Percentiles rank a stretch among this genome's conserved stretches.
Conservation (phyloP, 2,888 invertebrate genomes). For the Campoplex nolae region DNA sequence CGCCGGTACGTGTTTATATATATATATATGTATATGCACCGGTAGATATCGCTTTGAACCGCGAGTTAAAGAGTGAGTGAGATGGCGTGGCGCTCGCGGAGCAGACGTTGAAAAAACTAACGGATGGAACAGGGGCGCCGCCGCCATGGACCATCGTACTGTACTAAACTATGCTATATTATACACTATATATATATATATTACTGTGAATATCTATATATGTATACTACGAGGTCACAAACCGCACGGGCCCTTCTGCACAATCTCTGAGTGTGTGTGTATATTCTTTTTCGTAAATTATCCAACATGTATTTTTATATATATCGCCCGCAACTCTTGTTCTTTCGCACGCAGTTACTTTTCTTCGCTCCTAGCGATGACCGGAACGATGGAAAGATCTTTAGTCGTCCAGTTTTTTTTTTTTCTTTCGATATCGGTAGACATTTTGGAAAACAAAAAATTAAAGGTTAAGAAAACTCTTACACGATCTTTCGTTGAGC, state of each 20-base stretch:
- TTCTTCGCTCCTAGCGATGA: conserved; percentile 17
- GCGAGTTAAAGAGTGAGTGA: conserved; percentile 36
- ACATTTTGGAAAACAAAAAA: not conserved
- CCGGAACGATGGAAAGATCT: not conserved
- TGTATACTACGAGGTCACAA: conserved; percentile 58
- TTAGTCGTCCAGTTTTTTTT: not conserved
- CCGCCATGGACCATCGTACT: conserved; percentile 63
- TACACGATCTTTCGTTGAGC: not conserved
- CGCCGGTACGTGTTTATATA: conserved; percentile 6
- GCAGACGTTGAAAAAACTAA: conserved; percentile 81
- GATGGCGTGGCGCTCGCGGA: conserved; percentile 74
- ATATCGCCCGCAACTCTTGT: conserved; percentile 9
- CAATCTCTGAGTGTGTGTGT: conserved; percentile 16
- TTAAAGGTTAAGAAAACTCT: not conserved
- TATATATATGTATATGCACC: conserved; percentile 39
- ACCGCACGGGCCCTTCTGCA: conserved; percentile 57
- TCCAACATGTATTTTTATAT: not conserved
- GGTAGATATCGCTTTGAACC: conserved; percentile 58
- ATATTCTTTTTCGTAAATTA: conserved; percentile 54
- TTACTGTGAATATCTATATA: conserved; percentile 1
- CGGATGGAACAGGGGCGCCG: conserved; percentile 73
- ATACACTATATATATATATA: conserved; percentile 18
- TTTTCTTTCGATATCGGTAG: not conserved
- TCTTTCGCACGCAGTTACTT: conserved; percentile 33
- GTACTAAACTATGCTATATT: conserved; percentile 55